Evolutionary conservation across 2,888 invertebrate genomes (phyloP), one percentile per base, ranked within the genome.

Genomic region (Steinernema carpocapsae): DNA sequence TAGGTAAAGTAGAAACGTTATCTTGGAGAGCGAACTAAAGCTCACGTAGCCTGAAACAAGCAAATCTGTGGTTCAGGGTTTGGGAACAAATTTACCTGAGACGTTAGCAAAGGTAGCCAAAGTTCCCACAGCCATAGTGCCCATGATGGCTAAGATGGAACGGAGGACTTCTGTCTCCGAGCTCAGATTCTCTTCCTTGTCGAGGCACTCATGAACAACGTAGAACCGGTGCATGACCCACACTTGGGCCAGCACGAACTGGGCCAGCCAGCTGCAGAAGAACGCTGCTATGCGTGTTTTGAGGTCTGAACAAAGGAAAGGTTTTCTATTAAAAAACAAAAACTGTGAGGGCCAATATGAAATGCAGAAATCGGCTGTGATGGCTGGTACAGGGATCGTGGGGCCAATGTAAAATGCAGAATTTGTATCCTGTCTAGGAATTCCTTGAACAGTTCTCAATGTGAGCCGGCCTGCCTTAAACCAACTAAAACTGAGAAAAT

Each of bases 171-270:
- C 64, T 29, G 24, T 29, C 12, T 64, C 64, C 1, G 22, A 17
- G 1, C 12, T 12, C 12, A 6, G 4, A 14, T 17, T 19, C 22
- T 56, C 32, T 10, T 64, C 64, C 2, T 14, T 26, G 17, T 37
- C 64, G 37, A 32, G 29, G 14, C 64, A 64, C 32, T 64, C 64
- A 17, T 17, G 17, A 29, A 64, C 29, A 14, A 64, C 37, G 64
- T 64, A 64, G 64, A 64, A 7, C 10, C 64, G 64, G 2, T 64
- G 64, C 26, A 64, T 64, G 29, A 64, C 14, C 64, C 64, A 64
- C 17, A 14, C 64, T 2, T 6, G 29, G 7, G 64, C 64, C 24
- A 64, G 32, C 32, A 64, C 64, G 32, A 64, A 64, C 64, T 64
- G 64, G 3, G 64, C 64, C 32, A 64, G 14, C 64, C 64, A 64